Conservation (phyloP, 1,140 invertebrate species). For the Asbolus verrucosus region DNA sequence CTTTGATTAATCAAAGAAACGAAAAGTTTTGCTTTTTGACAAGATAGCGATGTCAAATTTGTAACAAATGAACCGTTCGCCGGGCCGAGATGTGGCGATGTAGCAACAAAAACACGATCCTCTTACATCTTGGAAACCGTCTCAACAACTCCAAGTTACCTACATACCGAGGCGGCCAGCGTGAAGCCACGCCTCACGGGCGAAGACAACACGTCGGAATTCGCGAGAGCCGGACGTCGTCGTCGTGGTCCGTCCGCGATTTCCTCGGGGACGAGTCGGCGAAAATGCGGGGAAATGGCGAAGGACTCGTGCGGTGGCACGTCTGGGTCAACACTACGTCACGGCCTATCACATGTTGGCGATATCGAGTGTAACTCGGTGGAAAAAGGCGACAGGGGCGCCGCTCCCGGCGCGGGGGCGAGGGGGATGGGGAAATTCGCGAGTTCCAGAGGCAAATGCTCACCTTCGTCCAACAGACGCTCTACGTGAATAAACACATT, state of each 20-base stretch:
- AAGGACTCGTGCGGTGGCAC: no score
- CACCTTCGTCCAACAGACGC: slow-evolving; percentile 99
- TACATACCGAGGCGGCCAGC: slow-evolving; percentile 53
- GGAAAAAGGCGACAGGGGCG: not conserved
- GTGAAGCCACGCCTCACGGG: slow-evolving; percentile 46
- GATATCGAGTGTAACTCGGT: slow-evolving; percentile 45
- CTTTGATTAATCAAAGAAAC: no score
- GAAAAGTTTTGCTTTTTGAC: not conserved
- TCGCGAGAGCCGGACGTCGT: no score
- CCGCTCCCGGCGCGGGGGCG: no score
- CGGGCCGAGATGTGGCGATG: not conserved
- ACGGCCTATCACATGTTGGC: slow-evolving; percentile 55
- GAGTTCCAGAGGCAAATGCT: slow-evolving; percentile 63
- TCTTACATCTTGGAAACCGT: no score
- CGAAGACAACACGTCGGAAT: not conserved
- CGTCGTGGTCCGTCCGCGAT: no score
- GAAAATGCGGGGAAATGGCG: no score
- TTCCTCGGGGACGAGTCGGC: no score
- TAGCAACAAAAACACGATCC: not conserved
- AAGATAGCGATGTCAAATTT: not conserved
- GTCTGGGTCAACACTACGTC: slow-evolving; percentile 49
- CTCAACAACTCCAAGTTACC: slow-evolving; percentile 47
- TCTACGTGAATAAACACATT: slow-evolving; percentile 99
- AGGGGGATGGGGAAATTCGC: slow-evolving; percentile 1
- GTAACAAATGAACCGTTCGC: not conserved